Evolutionary conservation across 2,113 vertebrate genomes (phyloP), one percentile per base, ranked within the genome.

Genomic region (Calcarius ornatus): DNA sequence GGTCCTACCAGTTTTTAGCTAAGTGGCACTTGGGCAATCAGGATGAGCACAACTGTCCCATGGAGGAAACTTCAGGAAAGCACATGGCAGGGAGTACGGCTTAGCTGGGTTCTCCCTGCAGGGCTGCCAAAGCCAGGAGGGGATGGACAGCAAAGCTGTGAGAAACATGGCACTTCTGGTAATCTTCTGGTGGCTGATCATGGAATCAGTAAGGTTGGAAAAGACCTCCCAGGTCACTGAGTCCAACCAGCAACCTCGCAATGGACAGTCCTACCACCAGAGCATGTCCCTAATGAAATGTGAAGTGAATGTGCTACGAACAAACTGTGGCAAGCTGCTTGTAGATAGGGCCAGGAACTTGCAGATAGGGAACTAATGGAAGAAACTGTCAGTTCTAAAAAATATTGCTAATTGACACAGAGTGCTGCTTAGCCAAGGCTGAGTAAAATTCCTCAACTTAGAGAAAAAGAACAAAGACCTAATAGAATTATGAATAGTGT

Each of bases 241-340:
- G 27, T 43, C 17, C 37, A 23, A 17, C 33, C 45, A 69, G 23
- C 2, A n/a, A n/a, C 54, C 12, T 53, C 1, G 0, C 38, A 37
- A 23, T n/a, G 37, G 37, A 23, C 61, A 59, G 60, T 16, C 8
- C 9, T 17, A 21, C 11, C 63, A 60, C 11, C 11, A 45, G 31
- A 28, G 5, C 27, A 8, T 3, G 2, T 19, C 45, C 45, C 38
- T 8, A 7, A 19, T 12, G 11, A 43, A 86, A 40, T 7, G 0
- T 47, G 8, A 25, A 31, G 13, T 11, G 10, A 35, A 43, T 12
- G 17, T 15, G 5, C 31, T 37, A 31, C 17, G 37, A 66, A 59
- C 20, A 31, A 50, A 31, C 83, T 9, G 1, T 15, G 37, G 33
- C 21, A 68, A 59, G 43, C 53, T 37, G 37, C 37, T 27, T 68